These are phyloP conservation scores for Stegodyphus dumicola DNA, from an alignment of 1,140 invertebrate genomes.

Conservation along the genomic window DNA sequence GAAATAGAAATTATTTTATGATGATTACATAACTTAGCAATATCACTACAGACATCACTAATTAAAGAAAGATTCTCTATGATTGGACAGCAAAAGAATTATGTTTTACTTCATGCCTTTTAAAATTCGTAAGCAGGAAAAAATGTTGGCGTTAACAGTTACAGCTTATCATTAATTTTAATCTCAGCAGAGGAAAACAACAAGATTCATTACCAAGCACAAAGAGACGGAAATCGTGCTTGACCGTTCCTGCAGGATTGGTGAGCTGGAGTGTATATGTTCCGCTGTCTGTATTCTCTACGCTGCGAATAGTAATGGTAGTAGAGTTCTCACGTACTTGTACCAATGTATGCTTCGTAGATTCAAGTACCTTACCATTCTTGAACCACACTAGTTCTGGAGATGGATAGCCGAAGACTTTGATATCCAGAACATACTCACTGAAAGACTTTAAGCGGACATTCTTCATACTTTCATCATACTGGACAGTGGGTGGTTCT, in stretches of 20 bases:
- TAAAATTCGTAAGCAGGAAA: too few species aligned
- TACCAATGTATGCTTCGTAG: slow-evolving; percentile 71
- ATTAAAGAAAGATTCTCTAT: too few species aligned
- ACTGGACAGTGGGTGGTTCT: slow-evolving; percentile 75
- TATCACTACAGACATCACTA: too few species aligned
- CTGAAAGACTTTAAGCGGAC: slow-evolving; percentile 71
- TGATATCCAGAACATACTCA: slow-evolving; percentile 73
- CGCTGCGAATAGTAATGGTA: slow-evolving; percentile 74
- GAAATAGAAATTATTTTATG: too few species aligned
- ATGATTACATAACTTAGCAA: too few species aligned
- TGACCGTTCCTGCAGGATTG: slow-evolving; percentile 78
- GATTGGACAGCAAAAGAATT: too few species aligned
- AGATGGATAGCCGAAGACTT: slow-evolving; percentile 76
- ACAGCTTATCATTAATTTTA: background rate
- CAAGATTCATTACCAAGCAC: slow-evolving; percentile 77
- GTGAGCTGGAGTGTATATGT: slow-evolving; percentile 76
- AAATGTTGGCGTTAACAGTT: too few species aligned
- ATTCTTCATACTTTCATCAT: slow-evolving; percentile 73
- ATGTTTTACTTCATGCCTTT: too few species aligned
- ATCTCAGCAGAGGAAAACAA: background rate
- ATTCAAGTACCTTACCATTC: slow-evolving; percentile 70
- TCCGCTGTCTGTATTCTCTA: slow-evolving; percentile 75
- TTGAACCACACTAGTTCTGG: slow-evolving; percentile 77
- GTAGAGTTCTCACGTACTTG: slow-evolving; percentile 73
- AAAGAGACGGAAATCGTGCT: slow-evolving; percentile 78